Conservation (phyloP, 1,140 invertebrate genomes). For the Papilio aristodemus region DNA sequence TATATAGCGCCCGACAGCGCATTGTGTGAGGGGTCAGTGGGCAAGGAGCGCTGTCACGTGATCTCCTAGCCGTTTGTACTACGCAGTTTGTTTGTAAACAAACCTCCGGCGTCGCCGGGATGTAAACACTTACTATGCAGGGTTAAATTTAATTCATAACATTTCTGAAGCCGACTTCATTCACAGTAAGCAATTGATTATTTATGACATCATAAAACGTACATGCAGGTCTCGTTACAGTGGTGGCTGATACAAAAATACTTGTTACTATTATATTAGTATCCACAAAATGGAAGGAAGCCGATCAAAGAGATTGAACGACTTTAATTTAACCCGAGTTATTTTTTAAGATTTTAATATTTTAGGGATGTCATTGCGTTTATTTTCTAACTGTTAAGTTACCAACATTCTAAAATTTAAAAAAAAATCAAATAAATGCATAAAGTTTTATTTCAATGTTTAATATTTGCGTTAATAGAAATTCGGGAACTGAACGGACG, state of each 20-base stretch:
- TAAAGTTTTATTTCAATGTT: no score
- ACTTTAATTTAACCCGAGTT: no score
- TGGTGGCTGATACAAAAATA: neutral
- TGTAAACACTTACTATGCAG: conserved; percentile 17
- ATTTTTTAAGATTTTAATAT: no score
- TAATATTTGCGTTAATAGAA: no score
- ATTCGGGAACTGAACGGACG: no score
- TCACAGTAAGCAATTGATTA: neutral
- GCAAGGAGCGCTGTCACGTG: conserved; percentile 8
- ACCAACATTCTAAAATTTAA: no score
- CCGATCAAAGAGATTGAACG: no score
- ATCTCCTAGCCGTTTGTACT: conserved; percentile 8
- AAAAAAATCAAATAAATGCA: no score
- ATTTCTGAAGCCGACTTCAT: neutral
- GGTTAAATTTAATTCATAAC: conserved; percentile 22
- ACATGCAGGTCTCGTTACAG: neutral
- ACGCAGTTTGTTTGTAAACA: conserved; percentile 19
- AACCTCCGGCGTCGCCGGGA: conserved; percentile 6
- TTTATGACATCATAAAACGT: neutral
- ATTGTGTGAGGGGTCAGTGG: conserved; percentile 10
- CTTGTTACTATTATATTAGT: neutral
- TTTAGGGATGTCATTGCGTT: no score
- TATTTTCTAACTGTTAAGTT: no score
- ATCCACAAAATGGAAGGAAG: no score
- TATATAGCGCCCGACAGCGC: neutral